Evolutionary conservation across 2,888 invertebrate species (phyloP), one percentile per base, ranked within the genome.

Genomic region (Ptycholaimellus sp.): DNA sequence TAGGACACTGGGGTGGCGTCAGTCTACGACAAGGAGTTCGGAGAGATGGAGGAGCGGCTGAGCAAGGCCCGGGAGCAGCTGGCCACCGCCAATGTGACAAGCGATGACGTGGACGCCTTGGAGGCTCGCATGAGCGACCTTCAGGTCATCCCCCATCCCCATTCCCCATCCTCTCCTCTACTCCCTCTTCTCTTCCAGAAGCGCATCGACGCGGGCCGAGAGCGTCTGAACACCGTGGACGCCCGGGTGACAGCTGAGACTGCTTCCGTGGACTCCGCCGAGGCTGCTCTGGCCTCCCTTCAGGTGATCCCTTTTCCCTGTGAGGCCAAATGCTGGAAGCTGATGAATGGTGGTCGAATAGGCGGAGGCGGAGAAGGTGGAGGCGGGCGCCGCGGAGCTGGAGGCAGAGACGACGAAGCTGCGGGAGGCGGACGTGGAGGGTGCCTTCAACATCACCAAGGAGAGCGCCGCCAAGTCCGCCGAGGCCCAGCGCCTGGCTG

Each of bases 11-110:
- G 96, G 31, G 82, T 87, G 2, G 79, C 85, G 1, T 90, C 90
- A 22, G 90, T 85, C 0, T 96, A 90, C 59, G 82, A 85, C 6
- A 72, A 76, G 53, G 82, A 87, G 60, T 96, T 96, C 62, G 77
- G 78, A 53, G 72, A 73, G 47, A 80, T 96, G 75, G 79, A 85
- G 47, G 70, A 71, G 40, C 74, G 76, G 55, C 64, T 96, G 40
- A 69, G 73, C 33, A 74, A 76, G 50, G 73, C 90, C 3, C 70
- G 74, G 52, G 68, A 70, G 42, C 67, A 85, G 35, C 64, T 93
- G n/a, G 70, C 73, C 41, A 80, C 76, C 53, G 77, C 82, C 2
- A 76, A 77, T 42, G 59, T 68, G 31, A 66, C 67, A 30, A 59
- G 62, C 19, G 58, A 59, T 19, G 64, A 66, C 46, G 54, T 70